Conservation (phyloP, 2,888 invertebrate species). For the Clunio marinus region DNA sequence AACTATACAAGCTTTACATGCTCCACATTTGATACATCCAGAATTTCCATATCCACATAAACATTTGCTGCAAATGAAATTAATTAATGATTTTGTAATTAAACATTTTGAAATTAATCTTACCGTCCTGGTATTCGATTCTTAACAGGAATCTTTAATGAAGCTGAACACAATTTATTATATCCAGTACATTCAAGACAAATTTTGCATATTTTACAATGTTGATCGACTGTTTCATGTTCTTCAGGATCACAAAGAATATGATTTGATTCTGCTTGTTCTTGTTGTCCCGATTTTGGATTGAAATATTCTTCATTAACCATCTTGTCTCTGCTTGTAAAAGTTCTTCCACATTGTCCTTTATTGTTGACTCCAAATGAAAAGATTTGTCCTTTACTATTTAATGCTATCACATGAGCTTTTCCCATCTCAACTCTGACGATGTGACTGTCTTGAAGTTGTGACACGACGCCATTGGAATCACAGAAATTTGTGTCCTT, state of each 20-base stretch:
- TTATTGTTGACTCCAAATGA: constrained; percentile 98
- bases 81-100: constrained; percentile 13
- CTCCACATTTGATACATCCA: constrained; percentile 88
- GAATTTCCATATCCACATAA: constrained; percentile 95
- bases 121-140: constrained; percentile 83
- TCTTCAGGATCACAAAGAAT: constrained; percentile 54
- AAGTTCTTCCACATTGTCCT: constrained; percentile 93
- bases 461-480: constrained; percentile 66
- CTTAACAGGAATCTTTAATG: constrained; percentile 66
- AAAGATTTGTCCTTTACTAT: constrained; percentile 82
- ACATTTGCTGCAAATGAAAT: constrained; percentile 64
- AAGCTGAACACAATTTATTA: constrained; percentile 66
- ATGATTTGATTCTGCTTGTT: too few relatives aligned
- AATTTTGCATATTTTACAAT: constrained; percentile 72
- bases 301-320: constrained; percentile 55
- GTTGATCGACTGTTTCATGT: constrained; percentile 53
- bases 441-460: constrained; percentile 67
- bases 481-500: constrained; percentile 88
- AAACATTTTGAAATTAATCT: constrained; percentile 50
- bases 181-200: constrained; percentile 94
- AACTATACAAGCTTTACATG: constrained; percentile 80
- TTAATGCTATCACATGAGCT: constrained; percentile 89
- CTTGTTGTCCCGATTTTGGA: neutral
- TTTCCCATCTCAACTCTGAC: constrained; percentile 83
- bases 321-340: constrained; percentile 52